Evolutionary conservation across 2,888 invertebrate genomes (phyloP).

Genomic region (Graphium colonna): DNA sequence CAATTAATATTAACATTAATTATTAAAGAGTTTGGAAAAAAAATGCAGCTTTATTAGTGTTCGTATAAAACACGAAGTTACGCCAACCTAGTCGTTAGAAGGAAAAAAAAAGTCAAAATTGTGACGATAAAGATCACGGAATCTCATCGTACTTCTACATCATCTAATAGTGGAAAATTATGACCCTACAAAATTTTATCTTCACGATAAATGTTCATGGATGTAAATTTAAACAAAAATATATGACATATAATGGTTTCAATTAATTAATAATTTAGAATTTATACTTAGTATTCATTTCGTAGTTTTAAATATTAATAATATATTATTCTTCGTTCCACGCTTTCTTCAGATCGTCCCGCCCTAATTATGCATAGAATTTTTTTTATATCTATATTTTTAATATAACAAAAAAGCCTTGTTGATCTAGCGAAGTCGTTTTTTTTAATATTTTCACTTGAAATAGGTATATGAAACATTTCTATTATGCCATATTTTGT

Average conservation of each 20-base stretch:
- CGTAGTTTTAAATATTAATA: conserved; percentile 16
- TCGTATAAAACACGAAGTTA: conserved; percentile 58
- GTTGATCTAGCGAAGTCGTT: conserved; percentile 9
- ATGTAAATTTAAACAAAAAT: conserved; percentile 33
- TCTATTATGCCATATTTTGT: conserved; percentile 9
- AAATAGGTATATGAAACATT: neutral
- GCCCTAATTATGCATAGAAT: neutral
- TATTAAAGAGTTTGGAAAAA: conserved; percentile 35
- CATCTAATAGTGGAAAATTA: conserved; percentile 37
- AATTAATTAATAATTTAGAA: conserved; percentile 21
- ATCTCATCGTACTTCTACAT: conserved; percentile 55
- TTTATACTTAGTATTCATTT: conserved; percentile 21
- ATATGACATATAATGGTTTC: conserved; percentile 25
- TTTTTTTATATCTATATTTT: neutral
- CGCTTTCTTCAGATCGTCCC: conserved; percentile 10
- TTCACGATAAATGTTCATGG: conserved; percentile 47
- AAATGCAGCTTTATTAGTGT: conserved; percentile 54
- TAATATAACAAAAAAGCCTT: neutral
- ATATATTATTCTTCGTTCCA: conserved; percentile 13
- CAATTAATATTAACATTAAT: neutral
- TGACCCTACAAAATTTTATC: conserved; percentile 51
- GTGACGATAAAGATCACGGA: conserved; percentile 46
- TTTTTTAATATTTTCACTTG: conserved; percentile 8
- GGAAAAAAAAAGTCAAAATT: conserved; percentile 44
- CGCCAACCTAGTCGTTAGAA: conserved; percentile 56